Conservation (phyloP, 1,140 invertebrate species). For the Drosophila arizonae region DNA sequence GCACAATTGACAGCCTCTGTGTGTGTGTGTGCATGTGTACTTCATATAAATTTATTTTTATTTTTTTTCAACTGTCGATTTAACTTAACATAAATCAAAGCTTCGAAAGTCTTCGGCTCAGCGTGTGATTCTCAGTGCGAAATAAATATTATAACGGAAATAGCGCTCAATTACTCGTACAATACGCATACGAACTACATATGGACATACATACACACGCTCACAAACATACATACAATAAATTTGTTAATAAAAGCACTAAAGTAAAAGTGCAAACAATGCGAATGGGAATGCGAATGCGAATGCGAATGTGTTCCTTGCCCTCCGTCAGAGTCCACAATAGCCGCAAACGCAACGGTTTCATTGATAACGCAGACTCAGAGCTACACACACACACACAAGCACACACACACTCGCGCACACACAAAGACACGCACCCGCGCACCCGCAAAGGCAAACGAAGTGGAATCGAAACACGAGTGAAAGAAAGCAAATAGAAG, state of each 20-base stretch:
- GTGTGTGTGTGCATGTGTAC: constrained; percentile 34
- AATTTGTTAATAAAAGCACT: constrained; percentile 56
- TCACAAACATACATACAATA: constrained; percentile 10
- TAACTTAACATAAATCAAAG: constrained; percentile 44
- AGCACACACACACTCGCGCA: constrained; percentile 8
- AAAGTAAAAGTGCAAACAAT: constrained; percentile 79
- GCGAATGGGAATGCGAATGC: constrained; percentile 51
- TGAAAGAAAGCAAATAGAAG: constrained; percentile 54
- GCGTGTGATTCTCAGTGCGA: constrained; percentile 31
- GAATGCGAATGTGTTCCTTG: constrained; percentile 32
- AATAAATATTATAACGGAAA: constrained; percentile 59
- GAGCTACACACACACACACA: constrained; percentile 26
- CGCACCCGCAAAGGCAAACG: constrained; percentile 20
- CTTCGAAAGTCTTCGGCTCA: constrained; percentile 24
- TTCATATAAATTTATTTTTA: constrained; percentile 32
- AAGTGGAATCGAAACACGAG: constrained; percentile 72
- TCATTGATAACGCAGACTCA: constrained; percentile 69
- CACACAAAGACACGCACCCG: constrained; percentile 3
- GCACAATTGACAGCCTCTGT: constrained; percentile 42
- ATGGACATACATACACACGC: constrained; percentile 3
- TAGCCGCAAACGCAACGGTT: constrained; percentile 38
- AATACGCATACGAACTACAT: constrained; percentile 29
- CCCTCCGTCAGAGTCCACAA: constrained; percentile 25
- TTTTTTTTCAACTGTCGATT: constrained; percentile 29
- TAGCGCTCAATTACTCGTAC: constrained; percentile 75